Evolutionary conservation across 2,113 vertebrate species (phyloP).

Genomic region (Henicopernis longicauda): DNA sequence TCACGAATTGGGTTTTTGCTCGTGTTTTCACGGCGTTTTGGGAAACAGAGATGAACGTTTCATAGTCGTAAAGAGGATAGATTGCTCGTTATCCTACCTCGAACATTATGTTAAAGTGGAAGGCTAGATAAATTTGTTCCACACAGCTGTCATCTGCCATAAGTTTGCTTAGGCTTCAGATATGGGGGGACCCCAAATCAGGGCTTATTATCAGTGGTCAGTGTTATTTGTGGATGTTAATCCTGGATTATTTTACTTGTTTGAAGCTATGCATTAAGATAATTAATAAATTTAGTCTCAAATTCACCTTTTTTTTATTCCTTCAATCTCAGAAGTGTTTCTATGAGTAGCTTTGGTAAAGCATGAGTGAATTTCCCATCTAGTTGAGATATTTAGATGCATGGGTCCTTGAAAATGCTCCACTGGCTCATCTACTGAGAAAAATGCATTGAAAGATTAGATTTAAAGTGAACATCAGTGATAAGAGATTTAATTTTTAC

Average conservation of each 20-base stretch:
- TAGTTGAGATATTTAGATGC: neutral
- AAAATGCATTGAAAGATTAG: neutral
- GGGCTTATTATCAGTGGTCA: neutral
- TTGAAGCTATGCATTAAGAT: neutral
- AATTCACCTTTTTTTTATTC: neutral
- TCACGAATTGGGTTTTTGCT: fast-evolving
- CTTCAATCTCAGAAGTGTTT: neutral
- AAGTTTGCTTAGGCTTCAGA: neutral
- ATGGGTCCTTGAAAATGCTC: neutral
- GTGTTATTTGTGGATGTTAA: neutral
- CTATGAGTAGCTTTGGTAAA: neutral
- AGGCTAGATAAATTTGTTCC: neutral
- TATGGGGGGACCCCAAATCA: no score
- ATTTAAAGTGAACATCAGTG: neutral
- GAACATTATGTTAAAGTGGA: fast-evolving
- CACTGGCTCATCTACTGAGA: neutral
- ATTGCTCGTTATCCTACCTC: fast-evolving
- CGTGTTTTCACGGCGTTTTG: neutral
- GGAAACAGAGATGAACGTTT: fast-evolving
- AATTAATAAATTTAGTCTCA: neutral
- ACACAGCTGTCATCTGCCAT: neutral
- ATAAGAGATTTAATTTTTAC: neutral
- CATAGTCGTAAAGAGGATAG: neutral
- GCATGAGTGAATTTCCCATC: neutral
- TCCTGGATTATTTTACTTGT: neutral